These are phyloP conservation scores for Pseudoips prasinana DNA, from an alignment of 2,888 invertebrate genomes.

Conservation along the genomic window DNA sequence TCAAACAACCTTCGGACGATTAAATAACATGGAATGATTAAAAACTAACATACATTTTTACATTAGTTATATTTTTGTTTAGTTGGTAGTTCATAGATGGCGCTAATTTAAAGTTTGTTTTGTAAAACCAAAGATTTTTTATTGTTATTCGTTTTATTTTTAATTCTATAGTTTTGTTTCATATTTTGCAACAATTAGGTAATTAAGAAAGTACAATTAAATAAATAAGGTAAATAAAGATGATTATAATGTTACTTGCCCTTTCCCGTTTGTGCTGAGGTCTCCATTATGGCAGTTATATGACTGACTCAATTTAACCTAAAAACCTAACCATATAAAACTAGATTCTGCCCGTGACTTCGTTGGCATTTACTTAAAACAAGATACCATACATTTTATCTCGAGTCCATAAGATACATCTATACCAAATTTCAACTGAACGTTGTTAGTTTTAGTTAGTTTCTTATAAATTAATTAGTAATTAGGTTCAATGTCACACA, in stretches of 20 bases:
- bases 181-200: not conserved
- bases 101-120: constrained; percentile 9
- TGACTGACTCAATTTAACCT: no score
- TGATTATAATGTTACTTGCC: not conserved
- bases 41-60: not conserved
- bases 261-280: no score
- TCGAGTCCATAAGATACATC: no score
- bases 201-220: not conserved
- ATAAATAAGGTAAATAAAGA: not conserved
- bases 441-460: no score
- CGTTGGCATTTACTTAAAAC: no score
- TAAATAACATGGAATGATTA: constrained; percentile 38
- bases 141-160: constrained; percentile 2
- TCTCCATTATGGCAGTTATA: no score
- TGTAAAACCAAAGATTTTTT: constrained; percentile 27
- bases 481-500: no score
- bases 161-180: constrained; percentile 1
- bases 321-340: no score
- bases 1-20: constrained; percentile 86
- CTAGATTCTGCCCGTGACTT: no score
- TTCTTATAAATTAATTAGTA: no score
- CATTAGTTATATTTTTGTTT: not conserved
- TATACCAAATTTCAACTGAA: no score
- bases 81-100: constrained; percentile 10
- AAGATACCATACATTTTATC: no score